Conservation (phyloP, 2,113 vertebrate genomes). For the Percopsis transmontana region DNA sequence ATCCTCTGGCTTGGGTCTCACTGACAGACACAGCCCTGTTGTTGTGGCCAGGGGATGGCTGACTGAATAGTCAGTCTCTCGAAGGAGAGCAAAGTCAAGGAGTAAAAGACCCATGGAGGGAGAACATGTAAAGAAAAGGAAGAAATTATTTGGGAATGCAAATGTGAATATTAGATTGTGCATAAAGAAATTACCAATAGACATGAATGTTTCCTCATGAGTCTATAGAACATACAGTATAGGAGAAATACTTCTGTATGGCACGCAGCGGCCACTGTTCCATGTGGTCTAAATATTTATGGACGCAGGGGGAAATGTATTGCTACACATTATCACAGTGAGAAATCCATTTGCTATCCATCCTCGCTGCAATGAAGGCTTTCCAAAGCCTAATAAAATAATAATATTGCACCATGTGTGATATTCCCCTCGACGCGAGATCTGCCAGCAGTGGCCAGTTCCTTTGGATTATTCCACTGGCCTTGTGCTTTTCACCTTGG, state of each 20-base stretch:
- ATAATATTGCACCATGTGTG: constrained; percentile 53
- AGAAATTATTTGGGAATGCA: no score
- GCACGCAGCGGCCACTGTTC: constrained; percentile 38
- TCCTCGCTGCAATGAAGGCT: constrained; percentile 41
- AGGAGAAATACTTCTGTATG: constrained; percentile 34
- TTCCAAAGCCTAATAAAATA: constrained; percentile 51
- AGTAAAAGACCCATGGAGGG: constrained; percentile 12
- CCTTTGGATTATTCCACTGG: constrained; percentile 42
- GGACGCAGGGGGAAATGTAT: constrained; percentile 37
- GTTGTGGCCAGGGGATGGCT: constrained; percentile 41
- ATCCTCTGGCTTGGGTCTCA: constrained; percentile 42
- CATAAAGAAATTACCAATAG: no score
- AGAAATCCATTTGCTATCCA: constrained; percentile 44
- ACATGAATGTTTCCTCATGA: no score
- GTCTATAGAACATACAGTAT: constrained; percentile 25
- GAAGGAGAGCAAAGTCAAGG: constrained; percentile 26
- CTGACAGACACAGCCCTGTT: constrained; percentile 32
- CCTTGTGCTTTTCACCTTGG: constrained; percentile 51
- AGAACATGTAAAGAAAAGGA: background rate
- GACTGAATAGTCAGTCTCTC: constrained; percentile 46
- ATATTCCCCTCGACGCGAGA: constrained; percentile 38
- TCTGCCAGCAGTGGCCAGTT: constrained; percentile 24
- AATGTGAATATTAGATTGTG: no score
- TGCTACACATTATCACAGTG: constrained; percentile 57
- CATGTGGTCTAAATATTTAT: constrained; percentile 59